phyloP scores from a whole-genome alignment of 2,888 invertebrate species.

The Atherix ibis region DNA sequence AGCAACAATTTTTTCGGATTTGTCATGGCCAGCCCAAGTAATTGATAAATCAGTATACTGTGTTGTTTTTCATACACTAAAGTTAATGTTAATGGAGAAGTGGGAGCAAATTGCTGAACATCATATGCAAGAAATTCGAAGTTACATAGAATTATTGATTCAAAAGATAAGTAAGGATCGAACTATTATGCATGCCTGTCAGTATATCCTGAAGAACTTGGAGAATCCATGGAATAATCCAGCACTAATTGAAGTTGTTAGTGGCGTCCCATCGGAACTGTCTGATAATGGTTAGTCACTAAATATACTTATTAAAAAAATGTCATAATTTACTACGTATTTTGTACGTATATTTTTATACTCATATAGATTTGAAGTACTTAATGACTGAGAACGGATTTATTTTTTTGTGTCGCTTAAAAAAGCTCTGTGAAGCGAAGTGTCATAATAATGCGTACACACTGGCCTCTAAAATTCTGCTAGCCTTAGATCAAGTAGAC shows the following conservation, averaged over 20 bases:
- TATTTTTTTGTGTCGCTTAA: slow-evolving; percentile 33
- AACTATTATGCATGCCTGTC: neutral
- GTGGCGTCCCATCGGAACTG: slow-evolving; percentile 1
- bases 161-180: neutral
- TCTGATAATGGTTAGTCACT: slow-evolving; percentile 3
- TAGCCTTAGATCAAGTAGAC: slow-evolving; percentile 20
- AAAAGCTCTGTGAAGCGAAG: slow-evolving; percentile 42
- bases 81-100: slow-evolving; percentile 1
- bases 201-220: slow-evolving; percentile 3
- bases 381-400: too few species aligned
- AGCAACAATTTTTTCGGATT: too few species aligned
- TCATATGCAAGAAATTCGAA: neutral
- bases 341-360: too few species aligned
- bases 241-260: neutral
- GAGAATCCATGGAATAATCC: slow-evolving; percentile 4
- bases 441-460: slow-evolving; percentile 45
- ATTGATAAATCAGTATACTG: slow-evolving; percentile 1
- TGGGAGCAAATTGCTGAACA: slow-evolving; percentile 1
- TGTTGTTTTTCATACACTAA: slow-evolving; percentile 1
- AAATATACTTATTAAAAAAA: neutral
- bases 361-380: too few species aligned
- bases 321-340: too few species aligned
- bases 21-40: neutral
- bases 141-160: neutral
- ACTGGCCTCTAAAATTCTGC: slow-evolving; percentile 36